Evolutionary conservation across 92 coral and sea anemone species (phyloP).

Genomic region (Pocillopora meandrina): DNA sequence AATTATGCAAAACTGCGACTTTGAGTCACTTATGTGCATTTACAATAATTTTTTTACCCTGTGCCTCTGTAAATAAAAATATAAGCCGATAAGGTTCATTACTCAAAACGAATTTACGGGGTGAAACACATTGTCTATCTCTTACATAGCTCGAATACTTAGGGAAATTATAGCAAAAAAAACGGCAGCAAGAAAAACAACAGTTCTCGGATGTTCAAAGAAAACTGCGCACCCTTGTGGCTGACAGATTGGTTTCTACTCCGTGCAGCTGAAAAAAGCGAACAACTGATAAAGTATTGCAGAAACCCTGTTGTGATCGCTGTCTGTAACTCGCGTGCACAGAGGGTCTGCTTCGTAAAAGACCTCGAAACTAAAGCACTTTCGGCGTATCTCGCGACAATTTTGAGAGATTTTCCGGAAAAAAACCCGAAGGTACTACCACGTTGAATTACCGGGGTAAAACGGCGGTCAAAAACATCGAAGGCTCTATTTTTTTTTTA

Average conservation of each 20-base stretch:
- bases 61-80: background rate
- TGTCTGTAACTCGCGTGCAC: background rate
- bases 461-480: background rate
- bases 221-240: conserved; percentile 21
- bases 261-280: conserved; percentile 25
- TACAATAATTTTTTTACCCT: background rate
- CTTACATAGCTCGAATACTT: background rate
- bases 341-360: background rate
- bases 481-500: background rate
- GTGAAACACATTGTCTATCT: background rate
- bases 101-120: background rate
- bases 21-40: background rate
- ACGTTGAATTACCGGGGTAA: background rate
- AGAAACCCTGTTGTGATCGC: conserved; percentile 32
- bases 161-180: too few species aligned
- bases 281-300: background rate
- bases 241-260: conserved; percentile 4
- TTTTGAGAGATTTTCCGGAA: background rate
- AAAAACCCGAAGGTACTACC: background rate
- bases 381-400: background rate
- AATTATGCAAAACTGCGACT: too few species aligned
- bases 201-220: background rate
- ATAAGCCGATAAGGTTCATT: background rate
- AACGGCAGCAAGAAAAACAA: background rate
- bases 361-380: background rate